Evolutionary conservation across 2,797 vertebrate genomes (phyloP).

Genomic region (Gymnodraco acuticeps): DNA sequence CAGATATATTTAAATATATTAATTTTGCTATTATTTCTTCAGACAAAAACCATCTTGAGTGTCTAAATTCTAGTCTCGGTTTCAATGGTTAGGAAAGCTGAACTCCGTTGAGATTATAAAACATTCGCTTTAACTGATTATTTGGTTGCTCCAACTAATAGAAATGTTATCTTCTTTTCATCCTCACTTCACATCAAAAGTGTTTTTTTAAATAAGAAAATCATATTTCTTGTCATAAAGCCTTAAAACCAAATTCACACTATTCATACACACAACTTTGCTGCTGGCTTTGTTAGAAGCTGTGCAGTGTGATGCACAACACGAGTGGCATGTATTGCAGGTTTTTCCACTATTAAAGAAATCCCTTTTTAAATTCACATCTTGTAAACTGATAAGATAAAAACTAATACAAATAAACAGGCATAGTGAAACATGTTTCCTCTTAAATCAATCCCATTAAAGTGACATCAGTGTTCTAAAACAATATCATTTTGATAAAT

Average conservation of each 20-base stretch:
- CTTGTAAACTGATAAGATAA: background rate
- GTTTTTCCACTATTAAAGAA: background rate
- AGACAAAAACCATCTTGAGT: background rate
- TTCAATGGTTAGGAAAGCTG: background rate
- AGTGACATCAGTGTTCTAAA: slow-evolving; percentile 26
- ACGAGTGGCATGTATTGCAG: slow-evolving; percentile 17
- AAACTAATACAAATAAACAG: background rate
- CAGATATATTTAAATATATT: background rate
- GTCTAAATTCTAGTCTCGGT: background rate
- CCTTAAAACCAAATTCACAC: slow-evolving; percentile 14
- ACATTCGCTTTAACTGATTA: slow-evolving; percentile 45
- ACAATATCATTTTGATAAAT: slow-evolving; percentile 51
- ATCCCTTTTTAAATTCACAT: slow-evolving; percentile 14
- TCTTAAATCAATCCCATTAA: background rate
- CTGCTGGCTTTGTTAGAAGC: slow-evolving; percentile 48
- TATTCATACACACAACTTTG: slow-evolving; percentile 24
- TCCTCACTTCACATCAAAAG: slow-evolving; percentile 10
- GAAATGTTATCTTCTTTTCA: background rate
- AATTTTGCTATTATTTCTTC: background rate
- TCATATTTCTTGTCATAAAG: slow-evolving; percentile 17
- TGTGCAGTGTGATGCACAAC: slow-evolving; percentile 25
- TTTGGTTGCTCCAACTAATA: slow-evolving; percentile 16
- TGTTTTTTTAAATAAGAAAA: background rate
- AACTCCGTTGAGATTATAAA: slow-evolving; percentile 6
- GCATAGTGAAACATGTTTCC: background rate